Conservation (phyloP, 30 jellyfish, hydroid and myxozoan genomes). For the Aurelia coerulea region DNA sequence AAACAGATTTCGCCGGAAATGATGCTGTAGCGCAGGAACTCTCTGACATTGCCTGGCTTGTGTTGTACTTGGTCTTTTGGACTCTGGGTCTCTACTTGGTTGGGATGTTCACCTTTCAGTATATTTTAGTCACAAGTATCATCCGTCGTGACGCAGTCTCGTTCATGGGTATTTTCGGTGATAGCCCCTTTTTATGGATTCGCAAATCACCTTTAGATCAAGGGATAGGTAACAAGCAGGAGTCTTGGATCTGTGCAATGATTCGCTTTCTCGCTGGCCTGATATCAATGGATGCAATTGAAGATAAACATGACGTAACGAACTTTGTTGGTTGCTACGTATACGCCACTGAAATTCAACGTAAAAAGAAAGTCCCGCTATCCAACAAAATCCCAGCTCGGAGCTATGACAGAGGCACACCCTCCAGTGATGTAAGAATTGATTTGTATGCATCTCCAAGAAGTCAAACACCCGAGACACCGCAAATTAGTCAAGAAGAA, state of each 20-base stretch:
- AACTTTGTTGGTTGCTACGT: constrained; percentile 25
- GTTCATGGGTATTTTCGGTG: constrained; percentile 73
- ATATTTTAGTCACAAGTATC: constrained; percentile 56
- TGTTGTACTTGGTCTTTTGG: constrained; percentile 55
- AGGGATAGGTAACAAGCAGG: background rate
- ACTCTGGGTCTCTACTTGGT: constrained; percentile 68
- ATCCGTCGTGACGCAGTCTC: constrained; percentile 71
- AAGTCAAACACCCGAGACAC: background rate
- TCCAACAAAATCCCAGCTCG: constrained; percentile 35
- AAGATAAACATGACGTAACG: constrained; percentile 44
- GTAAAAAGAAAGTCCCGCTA: background rate
- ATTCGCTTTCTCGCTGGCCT: constrained; percentile 10
- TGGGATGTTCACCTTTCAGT: constrained; percentile 80
- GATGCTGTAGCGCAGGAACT: background rate
- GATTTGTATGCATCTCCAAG: background rate
- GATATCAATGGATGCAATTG: constrained; percentile 54
- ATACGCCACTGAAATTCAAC: constrained; percentile 19
- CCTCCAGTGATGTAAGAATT: background rate
- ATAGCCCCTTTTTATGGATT: constrained; percentile 56
- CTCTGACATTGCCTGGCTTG: constrained; percentile 48
- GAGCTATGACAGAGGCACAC: constrained; percentile 43
- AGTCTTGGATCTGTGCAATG: constrained; percentile 8
- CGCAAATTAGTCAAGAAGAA: constrained; percentile 54
- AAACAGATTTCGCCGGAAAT: constrained; percentile 34
- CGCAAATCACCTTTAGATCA: constrained; percentile 47